Conservation (phyloP, 2,888 invertebrate genomes). For the Lysandra coridon region DNA sequence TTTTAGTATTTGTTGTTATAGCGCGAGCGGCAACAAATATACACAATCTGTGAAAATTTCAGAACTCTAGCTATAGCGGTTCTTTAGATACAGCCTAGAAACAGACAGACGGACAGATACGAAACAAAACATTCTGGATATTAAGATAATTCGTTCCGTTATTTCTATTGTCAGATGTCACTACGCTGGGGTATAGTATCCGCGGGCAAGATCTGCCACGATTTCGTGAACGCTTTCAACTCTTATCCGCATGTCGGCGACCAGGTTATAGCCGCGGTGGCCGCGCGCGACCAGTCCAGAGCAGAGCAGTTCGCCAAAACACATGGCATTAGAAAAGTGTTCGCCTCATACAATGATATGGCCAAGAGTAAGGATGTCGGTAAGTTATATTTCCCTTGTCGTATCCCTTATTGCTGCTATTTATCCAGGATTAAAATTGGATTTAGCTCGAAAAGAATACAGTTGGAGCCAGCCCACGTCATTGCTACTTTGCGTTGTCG, state of each 20-base stretch:
- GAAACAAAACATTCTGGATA: neutral
- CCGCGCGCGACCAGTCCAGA: slow-evolving; percentile 83
- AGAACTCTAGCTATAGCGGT: too few species aligned
- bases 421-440: too few species aligned
- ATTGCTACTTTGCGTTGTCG: too few species aligned
- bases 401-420: neutral
- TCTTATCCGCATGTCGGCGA: slow-evolving; percentile 82
- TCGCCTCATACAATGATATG: slow-evolving; percentile 86
- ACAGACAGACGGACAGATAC: too few species aligned
- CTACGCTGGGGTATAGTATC: slow-evolving; percentile 92
- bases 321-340: slow-evolving; percentile 85
- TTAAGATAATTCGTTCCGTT: slow-evolving; percentile 11
- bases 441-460: too few species aligned
- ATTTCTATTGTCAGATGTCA: slow-evolving; percentile 58
- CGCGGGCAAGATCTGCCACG: slow-evolving; percentile 90
- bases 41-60: too few species aligned
- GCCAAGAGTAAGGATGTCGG: slow-evolving; percentile 87
- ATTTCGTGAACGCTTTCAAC: slow-evolving; percentile 87
- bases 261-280: slow-evolving; percentile 86
- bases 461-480: too few species aligned
- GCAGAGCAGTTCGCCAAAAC: slow-evolving; percentile 87
- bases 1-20: too few species aligned
- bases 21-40: too few species aligned
- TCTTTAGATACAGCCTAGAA: too few species aligned
- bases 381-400: slow-evolving; percentile 54